Conservation (phyloP, 2,888 invertebrate genomes). For the Mythimna impura region DNA sequence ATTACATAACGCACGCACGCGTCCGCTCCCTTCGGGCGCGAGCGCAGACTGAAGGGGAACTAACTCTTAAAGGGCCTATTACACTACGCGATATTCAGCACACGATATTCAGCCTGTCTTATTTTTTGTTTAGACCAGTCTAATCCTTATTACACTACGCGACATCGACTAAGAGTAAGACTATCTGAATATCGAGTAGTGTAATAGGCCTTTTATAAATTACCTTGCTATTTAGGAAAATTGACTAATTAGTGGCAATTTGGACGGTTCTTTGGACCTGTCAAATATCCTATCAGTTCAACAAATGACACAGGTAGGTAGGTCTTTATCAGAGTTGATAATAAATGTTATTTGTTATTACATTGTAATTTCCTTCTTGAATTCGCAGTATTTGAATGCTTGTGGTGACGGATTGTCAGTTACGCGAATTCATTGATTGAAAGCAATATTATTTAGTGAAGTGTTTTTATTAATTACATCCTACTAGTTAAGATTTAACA, state of each 20-base stretch:
- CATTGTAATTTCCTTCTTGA: slow-evolving; percentile 26
- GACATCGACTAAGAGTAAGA: too few species aligned
- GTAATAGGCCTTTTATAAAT: neutral
- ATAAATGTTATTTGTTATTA: slow-evolving; percentile 49
- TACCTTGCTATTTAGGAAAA: slow-evolving; percentile 9
- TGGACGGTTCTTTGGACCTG: slow-evolving; percentile 13
- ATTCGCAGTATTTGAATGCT: slow-evolving; percentile 41
- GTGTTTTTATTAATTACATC: slow-evolving; percentile 5
- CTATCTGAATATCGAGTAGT: too few species aligned
- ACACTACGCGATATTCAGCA: too few species aligned
- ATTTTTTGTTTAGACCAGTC: too few species aligned
- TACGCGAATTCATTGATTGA: slow-evolving; percentile 1
- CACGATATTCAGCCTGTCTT: too few species aligned
- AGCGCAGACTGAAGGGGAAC: too few species aligned
- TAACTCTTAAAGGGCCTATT: too few species aligned
- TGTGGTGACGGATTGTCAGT: slow-evolving; percentile 12
- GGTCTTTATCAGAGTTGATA: slow-evolving; percentile 46
- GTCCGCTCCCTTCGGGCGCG: too few species aligned
- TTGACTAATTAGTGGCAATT: slow-evolving; percentile 24
- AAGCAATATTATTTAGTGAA: neutral
- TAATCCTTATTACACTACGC: too few species aligned
- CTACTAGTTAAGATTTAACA: neutral
- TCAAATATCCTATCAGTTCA: slow-evolving; percentile 51
- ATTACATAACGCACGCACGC: too few species aligned
- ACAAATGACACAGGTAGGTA: slow-evolving; percentile 32